phyloP scores from a whole-genome alignment of 92 coral and sea anemone species.

The Phenganax marumi region DNA sequence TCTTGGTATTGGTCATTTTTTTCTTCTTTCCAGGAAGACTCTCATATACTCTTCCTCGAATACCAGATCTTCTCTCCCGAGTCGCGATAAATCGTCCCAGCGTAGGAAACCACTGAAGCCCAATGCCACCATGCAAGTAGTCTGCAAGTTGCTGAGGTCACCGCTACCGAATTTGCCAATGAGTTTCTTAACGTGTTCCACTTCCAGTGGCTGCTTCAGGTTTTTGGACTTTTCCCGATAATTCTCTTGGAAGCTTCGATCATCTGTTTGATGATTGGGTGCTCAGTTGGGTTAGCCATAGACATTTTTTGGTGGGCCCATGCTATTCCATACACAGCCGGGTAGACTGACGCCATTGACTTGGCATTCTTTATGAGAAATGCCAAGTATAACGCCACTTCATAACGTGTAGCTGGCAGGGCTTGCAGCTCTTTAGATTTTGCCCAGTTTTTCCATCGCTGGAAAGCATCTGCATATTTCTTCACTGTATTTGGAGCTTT shows the following conservation, averaged over 20 bases:
- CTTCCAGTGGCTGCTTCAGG: constrained; percentile 26
- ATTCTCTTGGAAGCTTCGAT: constrained; percentile 27
- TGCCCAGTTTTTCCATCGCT: constrained; percentile 35
- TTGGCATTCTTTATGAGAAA: constrained; percentile 15
- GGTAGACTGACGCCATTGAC: constrained; percentile 13
- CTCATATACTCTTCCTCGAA: constrained; percentile 43
- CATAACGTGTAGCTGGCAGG: constrained; percentile 38
- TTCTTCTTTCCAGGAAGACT: constrained; percentile 43
- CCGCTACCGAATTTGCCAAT: constrained; percentile 11
- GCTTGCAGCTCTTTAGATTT: constrained; percentile 12
- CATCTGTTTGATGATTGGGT: constrained; percentile 22
- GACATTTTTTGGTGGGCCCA: constrained; percentile 29
- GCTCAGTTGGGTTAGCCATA: constrained; percentile 18
- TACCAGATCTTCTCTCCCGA: constrained; percentile 33
- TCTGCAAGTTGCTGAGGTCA: constrained; percentile 18
- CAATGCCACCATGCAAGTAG: constrained; percentile 23
- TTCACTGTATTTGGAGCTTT: constrained; percentile 23
- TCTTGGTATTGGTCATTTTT: constrained; percentile 54
- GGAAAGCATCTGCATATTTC: constrained; percentile 26
- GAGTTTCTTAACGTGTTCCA: constrained; percentile 1
- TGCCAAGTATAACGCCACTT: background rate
- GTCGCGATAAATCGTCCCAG: constrained; percentile 36
- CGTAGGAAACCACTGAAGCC: constrained; percentile 40
- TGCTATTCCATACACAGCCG: constrained; percentile 28
- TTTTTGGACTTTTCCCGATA: constrained; percentile 3